These are phyloP conservation scores for Phylloscopus trochilus DNA, from an alignment of 2,113 vertebrate genomes.

Conservation along the genomic window DNA sequence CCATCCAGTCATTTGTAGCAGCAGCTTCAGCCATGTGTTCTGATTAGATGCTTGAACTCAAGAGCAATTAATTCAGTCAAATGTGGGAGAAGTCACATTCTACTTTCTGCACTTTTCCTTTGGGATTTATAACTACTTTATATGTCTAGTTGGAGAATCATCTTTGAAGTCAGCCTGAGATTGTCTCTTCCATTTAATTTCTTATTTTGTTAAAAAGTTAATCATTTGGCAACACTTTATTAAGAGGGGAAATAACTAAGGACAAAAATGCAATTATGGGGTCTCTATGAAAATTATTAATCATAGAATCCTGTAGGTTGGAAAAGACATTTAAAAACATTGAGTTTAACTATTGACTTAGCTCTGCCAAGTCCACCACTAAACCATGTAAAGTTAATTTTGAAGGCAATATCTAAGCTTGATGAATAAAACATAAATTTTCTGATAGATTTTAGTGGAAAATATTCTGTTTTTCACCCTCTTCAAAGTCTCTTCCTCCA, in stretches of 20 bases:
- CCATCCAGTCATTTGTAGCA: not conserved
- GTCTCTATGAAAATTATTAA: not conserved
- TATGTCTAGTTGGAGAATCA: not conserved
- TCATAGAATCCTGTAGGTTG: not conserved
- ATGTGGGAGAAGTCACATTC: not conserved
- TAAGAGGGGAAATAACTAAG: not conserved
- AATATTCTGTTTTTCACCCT: not conserved
- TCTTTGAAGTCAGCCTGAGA: not conserved
- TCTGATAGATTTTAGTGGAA: not conserved
- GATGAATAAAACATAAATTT: not conserved
- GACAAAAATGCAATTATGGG: not conserved
- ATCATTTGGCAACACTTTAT: not conserved
- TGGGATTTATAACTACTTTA: not conserved
- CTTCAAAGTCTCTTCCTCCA: not conserved
- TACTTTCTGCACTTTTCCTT: not conserved
- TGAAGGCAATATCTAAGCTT: not conserved
- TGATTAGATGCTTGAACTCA: not conserved
- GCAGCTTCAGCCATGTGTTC: not conserved
- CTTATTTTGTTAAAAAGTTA: conserved; percentile 6
- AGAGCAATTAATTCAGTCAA: not conserved
- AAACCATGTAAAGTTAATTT: not conserved
- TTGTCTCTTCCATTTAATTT: not conserved
- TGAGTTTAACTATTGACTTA: not conserved
- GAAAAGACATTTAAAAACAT: not conserved
- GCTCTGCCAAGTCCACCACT: not conserved